These are phyloP conservation scores for Hippoglossus stenolepis DNA, from an alignment of 2,113 vertebrate species.

Conservation along the genomic window DNA sequence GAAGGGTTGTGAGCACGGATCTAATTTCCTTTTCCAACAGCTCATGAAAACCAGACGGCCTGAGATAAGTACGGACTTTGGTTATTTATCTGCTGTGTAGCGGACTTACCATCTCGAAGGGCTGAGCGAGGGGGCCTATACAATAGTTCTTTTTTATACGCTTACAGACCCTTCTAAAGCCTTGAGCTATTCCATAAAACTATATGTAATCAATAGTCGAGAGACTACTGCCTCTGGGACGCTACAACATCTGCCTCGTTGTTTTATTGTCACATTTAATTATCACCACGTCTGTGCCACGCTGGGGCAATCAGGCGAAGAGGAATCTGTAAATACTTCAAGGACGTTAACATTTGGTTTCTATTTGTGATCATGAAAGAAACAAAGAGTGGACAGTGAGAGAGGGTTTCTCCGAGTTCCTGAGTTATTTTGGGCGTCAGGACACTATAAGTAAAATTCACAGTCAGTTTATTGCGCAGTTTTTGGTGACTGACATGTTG, in stretches of 20 bases:
- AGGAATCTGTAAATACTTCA: conserved; percentile 4
- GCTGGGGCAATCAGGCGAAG: conserved; percentile 4
- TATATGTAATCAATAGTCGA: conserved; percentile 54
- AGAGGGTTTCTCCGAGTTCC: not conserved
- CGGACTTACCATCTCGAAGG: conserved; percentile 47
- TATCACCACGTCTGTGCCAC: conserved; percentile 20
- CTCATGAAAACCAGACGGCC: conserved; percentile 81
- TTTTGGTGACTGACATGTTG: not conserved
- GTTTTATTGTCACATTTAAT: conserved; percentile 63
- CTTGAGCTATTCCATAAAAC: conserved; percentile 46
- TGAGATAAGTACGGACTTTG: conserved; percentile 71
- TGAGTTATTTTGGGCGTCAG: not conserved
- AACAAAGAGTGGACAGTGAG: conserved; percentile 3
- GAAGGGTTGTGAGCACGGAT: conserved; percentile 58
- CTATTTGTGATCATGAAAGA: conserved; percentile 32
- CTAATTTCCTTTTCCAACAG: conserved; percentile 80
- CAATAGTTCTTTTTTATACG: conserved; percentile 49
- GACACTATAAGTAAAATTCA: conserved; percentile 14
- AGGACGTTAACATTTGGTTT: conserved; percentile 44
- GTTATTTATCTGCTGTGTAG: conserved; percentile 76
- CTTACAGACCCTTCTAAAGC: conserved; percentile 37
- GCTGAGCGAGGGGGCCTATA: conserved; percentile 40
- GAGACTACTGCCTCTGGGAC: conserved; percentile 25
- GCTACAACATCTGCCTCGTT: conserved; percentile 48
- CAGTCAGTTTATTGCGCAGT: not conserved